These are phyloP conservation scores for Drosophila littoralis DNA, from an alignment of 1,140 invertebrate species.

Conservation along the genomic window DNA sequence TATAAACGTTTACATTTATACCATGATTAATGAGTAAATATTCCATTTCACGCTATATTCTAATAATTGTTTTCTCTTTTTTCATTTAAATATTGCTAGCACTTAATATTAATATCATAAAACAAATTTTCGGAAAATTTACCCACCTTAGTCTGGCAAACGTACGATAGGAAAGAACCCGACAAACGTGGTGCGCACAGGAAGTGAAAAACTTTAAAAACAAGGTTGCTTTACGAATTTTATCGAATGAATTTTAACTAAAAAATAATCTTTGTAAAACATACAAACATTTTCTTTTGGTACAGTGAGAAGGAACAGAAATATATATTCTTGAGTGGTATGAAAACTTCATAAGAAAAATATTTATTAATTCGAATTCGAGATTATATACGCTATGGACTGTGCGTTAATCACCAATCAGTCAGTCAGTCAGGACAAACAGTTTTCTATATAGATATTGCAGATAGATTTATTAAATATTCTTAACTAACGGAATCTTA, in stretches of 20 bases:
- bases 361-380: too few relatives aligned
- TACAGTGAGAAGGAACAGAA: conserved; percentile 5
- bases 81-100: too few relatives aligned
- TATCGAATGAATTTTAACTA: neutral
- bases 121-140: conserved; percentile 15
- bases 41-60: too few relatives aligned
- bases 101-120: neutral
- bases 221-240: conserved; percentile 16
- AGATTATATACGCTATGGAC: too few relatives aligned
- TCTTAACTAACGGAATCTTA: too few relatives aligned
- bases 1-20: neutral
- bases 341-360: too few relatives aligned
- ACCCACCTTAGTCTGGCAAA: conserved; percentile 46
- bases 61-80: too few relatives aligned
- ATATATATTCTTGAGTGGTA: neutral
- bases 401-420: too few relatives aligned
- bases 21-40: neutral
- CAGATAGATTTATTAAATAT: too few relatives aligned
- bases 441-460: too few relatives aligned
- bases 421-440: too few relatives aligned
- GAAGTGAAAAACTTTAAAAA: conserved; percentile 8
- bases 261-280: neutral
- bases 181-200: conserved; percentile 23
- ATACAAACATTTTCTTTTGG: too few relatives aligned
- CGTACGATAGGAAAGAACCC: conserved; percentile 43